Base-by-base conservation (phyloP, 1,140 invertebrate genomes). In the Leucophenga varia region DNA sequence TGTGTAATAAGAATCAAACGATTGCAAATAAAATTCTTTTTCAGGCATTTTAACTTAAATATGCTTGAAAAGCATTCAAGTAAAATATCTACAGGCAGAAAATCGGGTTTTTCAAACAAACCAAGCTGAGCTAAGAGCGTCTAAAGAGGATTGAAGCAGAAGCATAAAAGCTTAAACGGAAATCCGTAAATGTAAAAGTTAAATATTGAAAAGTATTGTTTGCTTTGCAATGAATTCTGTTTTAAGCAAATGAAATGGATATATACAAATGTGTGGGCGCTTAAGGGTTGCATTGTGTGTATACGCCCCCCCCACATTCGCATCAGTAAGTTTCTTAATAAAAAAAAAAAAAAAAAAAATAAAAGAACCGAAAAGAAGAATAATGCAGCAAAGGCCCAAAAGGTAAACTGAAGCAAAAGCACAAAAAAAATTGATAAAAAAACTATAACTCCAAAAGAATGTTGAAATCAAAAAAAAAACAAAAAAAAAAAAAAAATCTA, bases 121-220 rank as follows among this genome's bases (percentile, higher is more conserved):
- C 12, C 12, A 6, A 28, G 25, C 6, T 28, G 6, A 12, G 25
- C 6, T 28, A 28, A 28, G 12, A 28, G 12, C 10, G 25, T 17
- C 12, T n/a, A 30, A 40, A 51, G 47, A 52, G 41, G 36, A 40
- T 16, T 45, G 22, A n/a, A 14, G 32, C 32, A 34, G n/a, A n/a
- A 10, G 32, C 32, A 34, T 34, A n/a, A n/a, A n/a, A n/a, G n/a
- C n/a, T 34, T 34, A n/a, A 36, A 5, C 49, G 44, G 61, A 55
- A 38, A 50, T 64, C 52, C 38, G 48, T 32, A 52, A 60, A 57
- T 64, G 49, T 46, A 49, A 49, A 64, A 61, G 49, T 64, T 64
- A 37, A 43, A 49, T 60, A 64, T 52, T 55, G 49, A 49, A 54
- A 57, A 64, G 54, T 49, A 64, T 64, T 34, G 32, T 34, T 34